These are phyloP conservation scores for Lichenostomus cassidix DNA, from an alignment of 2,113 vertebrate species.

Conservation along the genomic window DNA sequence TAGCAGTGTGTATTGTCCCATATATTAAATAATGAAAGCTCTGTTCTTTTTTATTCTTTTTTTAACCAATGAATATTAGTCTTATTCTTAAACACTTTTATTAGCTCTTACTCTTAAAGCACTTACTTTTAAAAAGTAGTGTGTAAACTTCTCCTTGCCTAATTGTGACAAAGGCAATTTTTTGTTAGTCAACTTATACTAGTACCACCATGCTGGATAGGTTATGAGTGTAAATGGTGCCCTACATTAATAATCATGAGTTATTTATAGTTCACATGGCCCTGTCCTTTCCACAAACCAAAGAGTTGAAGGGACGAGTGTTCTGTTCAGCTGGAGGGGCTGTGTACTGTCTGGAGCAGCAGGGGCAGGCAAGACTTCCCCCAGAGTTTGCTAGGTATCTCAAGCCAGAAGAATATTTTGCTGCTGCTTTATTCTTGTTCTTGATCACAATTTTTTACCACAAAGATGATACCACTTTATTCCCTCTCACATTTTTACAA, in stretches of 20 bases:
- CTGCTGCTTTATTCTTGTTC: not conserved
- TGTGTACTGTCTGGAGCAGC: not conserved
- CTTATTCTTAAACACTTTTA: not conserved
- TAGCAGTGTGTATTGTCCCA: not conserved
- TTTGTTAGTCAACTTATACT: not conserved
- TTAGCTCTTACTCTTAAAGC: not conserved
- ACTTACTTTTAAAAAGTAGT: not conserved
- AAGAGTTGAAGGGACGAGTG: not conserved
- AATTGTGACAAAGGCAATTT: not conserved
- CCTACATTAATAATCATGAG: not conserved
- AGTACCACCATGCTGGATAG: not conserved
- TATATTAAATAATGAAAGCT: not conserved
- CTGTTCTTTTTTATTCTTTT: not conserved
- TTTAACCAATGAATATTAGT: not conserved
- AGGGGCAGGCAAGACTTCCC: not conserved
- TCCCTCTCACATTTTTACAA: not conserved
- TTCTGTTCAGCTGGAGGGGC: not conserved
- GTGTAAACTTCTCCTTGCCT: not conserved
- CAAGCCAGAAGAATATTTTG: not conserved
- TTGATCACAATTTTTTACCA: not conserved
- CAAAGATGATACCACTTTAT: not conserved
- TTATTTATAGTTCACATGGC: not conserved
- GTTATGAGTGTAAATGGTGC: not conserved
- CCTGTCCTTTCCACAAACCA: not conserved
- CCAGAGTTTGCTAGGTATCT: not conserved